These are phyloP conservation scores for Hyles lineata DNA, from an alignment of 2,888 invertebrate species.

Conservation along the genomic window DNA sequence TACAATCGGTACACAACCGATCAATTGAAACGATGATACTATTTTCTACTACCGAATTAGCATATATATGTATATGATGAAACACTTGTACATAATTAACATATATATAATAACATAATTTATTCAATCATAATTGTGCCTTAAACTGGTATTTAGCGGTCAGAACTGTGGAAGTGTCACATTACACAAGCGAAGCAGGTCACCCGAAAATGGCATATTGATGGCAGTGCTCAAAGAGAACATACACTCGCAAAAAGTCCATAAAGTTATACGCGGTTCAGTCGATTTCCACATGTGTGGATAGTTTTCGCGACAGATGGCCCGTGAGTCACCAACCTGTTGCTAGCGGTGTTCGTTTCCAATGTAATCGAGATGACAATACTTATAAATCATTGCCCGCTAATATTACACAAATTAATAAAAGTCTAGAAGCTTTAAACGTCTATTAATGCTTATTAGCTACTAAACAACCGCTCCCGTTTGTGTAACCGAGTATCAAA, in stretches of 20 bases:
- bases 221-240: conserved; percentile 60
- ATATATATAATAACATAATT: too few species aligned
- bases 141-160: conserved; percentile 32
- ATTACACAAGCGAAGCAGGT: conserved; percentile 63
- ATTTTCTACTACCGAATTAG: not conserved
- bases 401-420: conserved; percentile 41
- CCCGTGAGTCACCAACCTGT: conserved; percentile 80
- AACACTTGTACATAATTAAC: too few species aligned
- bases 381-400: conserved; percentile 60
- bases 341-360: conserved; percentile 63
- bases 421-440: conserved; percentile 47
- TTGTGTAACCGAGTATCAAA: conserved; percentile 57
- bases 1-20: not conserved
- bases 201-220: conserved; percentile 66
- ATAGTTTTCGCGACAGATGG: conserved; percentile 82
- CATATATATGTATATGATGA: conserved; percentile 32
- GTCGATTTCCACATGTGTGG: conserved; percentile 73
- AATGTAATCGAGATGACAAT: conserved; percentile 71
- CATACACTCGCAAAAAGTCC: conserved; percentile 57
- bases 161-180: conserved; percentile 53
- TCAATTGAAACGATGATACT: not conserved
- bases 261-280: conserved; percentile 63
- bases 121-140: conserved; percentile 36
- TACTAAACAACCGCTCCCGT: conserved; percentile 58
- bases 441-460: conserved; percentile 50